Base-by-base conservation (phyloP, 2,888 invertebrate species). In the Villa cingulata region DNA sequence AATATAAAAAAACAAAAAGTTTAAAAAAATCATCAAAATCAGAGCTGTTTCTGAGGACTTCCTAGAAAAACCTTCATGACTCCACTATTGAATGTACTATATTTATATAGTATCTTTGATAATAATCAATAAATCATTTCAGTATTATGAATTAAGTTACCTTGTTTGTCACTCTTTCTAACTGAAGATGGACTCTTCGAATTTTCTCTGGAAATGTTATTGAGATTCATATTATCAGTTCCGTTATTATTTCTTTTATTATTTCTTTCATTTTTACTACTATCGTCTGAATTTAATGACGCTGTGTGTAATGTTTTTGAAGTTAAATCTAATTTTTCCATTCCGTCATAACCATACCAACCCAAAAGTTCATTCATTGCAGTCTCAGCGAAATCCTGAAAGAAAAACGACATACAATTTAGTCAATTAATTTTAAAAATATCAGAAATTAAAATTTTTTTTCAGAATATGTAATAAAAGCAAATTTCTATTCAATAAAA, bases 321-420 rank as follows among this genome's bases (percentile, higher is more conserved):
- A 34, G 65, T 62, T 20, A 61, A 70, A 58, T 59, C 64, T 50
- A 79, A 68, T 32, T 81, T 74, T 68, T 83, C 83, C 45, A 78
- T 72, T 57, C 77, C 78, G 51, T 80, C 82, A 64, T 90, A 91
- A 2, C 91, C 91, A 70, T 91, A 92, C 86, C 89, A 89, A 39
- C 90, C 89, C 20, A 91, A 74, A 51, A 91, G 72, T 68, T 91
- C 90, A 62, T 89, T 90, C 89, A 91, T 91, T 2, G 90, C 88
- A 43, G 83, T 86, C 66, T 89, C 89, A 6, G 90, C 90, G 69
- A 86, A 91, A 66, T 89, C 87, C 91, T 91, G 72, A 4, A 74
- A 74, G 18, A 39, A 52, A 49, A 48, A 48, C n/a, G n/a, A n/a
- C n/a, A n/a, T n/a, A n/a, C n/a, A n/a, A n/a, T n/a, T n/a, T n/a